Evolutionary conservation across 2,113 vertebrate genomes (phyloP), one percentile per base, ranked within the genome.

Genomic region (Anarrhichthys ocellatus): DNA sequence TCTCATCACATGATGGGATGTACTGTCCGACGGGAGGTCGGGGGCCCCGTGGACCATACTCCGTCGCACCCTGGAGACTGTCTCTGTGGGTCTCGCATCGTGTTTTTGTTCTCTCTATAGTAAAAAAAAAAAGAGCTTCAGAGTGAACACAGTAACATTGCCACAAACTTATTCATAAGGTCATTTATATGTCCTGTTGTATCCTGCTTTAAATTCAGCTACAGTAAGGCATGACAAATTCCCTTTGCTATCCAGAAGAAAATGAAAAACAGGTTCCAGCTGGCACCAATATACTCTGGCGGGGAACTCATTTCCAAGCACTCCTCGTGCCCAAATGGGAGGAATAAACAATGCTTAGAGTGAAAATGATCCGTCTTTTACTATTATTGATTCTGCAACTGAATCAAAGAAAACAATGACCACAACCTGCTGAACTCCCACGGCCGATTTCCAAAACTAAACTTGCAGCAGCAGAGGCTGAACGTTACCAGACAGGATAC

Each of bases 1-100:
- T 93, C 10, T 94, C 92, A 5, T 98, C 97, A 78, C 98, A 99
- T 20, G 94, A 83, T 0, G 98, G 98, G 72, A 99, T 66, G 64
- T 95, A 97, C 15, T 94, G 92, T 15, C 94, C 93, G 0, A 89
- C 34, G 0, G 77, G 42, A 0, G 91, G 95, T 27, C 88, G 90
- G 0, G 92, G 87, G 0, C 89, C 94, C 22, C 93, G 94, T 0
- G 77, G 80, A 29, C 86, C 92, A 0, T 36, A 73, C 5, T 9
- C 50, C 0, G 72, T 73, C 46, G 0, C 65, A 24, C 89, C 88
- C 7, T 96, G 88, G 40, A 96, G 22, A 48, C 85, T 93, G 52
- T 98, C 97, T 9, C 93, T 92, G 75, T 97, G 96, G 0, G 0
- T 92, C 81, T 97, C 95, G 66, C 97, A 99, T 29, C 88, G 95